Conservation (phyloP, 2,888 invertebrate genomes). For the Andrena flavipes region DNA sequence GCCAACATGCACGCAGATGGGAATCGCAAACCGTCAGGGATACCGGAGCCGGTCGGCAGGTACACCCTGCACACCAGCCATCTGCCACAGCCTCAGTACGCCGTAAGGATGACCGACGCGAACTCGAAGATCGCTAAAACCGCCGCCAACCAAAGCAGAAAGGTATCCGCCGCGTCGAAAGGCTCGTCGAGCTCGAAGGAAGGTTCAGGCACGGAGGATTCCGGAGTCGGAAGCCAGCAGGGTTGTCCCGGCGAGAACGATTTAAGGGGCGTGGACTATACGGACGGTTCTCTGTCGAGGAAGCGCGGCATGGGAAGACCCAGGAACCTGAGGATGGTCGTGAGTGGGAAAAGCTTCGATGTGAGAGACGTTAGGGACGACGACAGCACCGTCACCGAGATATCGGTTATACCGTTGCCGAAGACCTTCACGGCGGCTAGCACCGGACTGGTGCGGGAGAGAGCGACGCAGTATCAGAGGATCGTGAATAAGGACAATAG, state of each 20-base stretch:
- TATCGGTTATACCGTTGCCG: conserved; percentile 88
- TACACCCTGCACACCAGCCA: conserved; percentile 90
- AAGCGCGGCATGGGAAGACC: conserved; percentile 85
- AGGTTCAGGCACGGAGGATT: conserved; percentile 89
- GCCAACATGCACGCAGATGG: conserved; percentile 57
- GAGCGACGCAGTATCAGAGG: conserved; percentile 85
- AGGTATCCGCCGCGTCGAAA: conserved; percentile 86
- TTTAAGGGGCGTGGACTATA: conserved; percentile 79
- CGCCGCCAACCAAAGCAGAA: conserved; percentile 89
- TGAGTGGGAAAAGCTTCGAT: conserved; percentile 91
- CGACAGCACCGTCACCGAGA: conserved; percentile 88
- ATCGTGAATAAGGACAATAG: conserved; percentile 83
- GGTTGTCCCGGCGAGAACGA: conserved; percentile 79
- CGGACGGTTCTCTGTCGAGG: conserved; percentile 81
- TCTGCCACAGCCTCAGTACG: conserved; percentile 91
- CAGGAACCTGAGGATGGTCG: conserved; percentile 90
- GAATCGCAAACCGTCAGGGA: conserved; percentile 69
- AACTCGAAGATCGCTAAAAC: conserved; percentile 90
- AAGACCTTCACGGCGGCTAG: conserved; percentile 82
- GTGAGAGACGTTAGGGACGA: conserved; percentile 90
- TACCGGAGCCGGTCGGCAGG: conserved; percentile 85
- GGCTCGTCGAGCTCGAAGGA: conserved; percentile 86
- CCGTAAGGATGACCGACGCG: conserved; percentile 87
- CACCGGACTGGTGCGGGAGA: conserved; percentile 85
- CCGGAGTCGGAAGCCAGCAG: conserved; percentile 87